Conservation (phyloP, 2,888 invertebrate genomes). For the Trissoscelio sp. region DNA sequence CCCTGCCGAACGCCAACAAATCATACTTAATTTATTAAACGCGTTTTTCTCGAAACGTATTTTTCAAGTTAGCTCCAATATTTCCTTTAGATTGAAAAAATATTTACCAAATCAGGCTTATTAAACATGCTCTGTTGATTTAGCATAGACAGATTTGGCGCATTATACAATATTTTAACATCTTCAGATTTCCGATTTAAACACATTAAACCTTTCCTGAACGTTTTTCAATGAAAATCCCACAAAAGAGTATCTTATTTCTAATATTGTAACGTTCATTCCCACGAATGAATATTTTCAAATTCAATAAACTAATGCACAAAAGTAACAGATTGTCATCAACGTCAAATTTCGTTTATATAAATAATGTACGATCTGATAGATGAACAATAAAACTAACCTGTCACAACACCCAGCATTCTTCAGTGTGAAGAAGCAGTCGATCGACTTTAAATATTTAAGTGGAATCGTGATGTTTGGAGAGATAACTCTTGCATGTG, state of each 20-base stretch:
- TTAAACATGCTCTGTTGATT: too few species aligned
- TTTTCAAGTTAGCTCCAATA: too few species aligned
- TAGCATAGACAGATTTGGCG: too few species aligned
- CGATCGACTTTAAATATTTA: constrained; percentile 79
- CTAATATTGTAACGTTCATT: neutral
- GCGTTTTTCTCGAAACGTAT: too few species aligned
- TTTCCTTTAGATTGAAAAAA: too few species aligned
- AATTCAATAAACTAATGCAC: neutral
- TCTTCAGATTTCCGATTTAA: too few species aligned
- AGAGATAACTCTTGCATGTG: constrained; percentile 73
- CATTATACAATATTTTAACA: too few species aligned
- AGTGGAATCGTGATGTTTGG: constrained; percentile 79
- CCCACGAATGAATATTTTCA: constrained; percentile 3
- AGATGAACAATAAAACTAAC: constrained; percentile 66
- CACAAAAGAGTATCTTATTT: neutral
- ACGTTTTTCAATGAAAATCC: neutral
- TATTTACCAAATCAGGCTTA: too few species aligned
- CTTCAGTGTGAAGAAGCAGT: constrained; percentile 26
- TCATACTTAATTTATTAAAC: too few species aligned
- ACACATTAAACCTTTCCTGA: neutral
- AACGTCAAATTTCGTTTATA: constrained; percentile 30
- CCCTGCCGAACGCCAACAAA: too few species aligned
- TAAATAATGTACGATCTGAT: constrained; percentile 62
- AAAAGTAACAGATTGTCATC: constrained; percentile 24
- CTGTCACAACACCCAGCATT: constrained; percentile 74